Conservation (phyloP, 2,113 vertebrate genomes). For the Bombycilla garrulus region DNA sequence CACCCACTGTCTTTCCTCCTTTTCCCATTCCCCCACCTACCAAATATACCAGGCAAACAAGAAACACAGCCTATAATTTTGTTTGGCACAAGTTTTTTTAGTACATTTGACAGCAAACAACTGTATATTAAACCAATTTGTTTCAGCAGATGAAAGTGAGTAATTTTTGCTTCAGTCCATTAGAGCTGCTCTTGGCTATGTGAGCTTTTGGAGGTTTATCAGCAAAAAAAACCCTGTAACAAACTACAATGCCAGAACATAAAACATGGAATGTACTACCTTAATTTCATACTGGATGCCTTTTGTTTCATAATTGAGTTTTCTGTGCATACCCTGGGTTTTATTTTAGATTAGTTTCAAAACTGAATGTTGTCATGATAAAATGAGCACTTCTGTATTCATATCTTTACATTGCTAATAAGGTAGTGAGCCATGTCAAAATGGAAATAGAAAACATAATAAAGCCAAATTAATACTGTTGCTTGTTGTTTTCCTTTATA, state of each 20-base stretch:
- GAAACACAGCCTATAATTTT: slow-evolving; percentile 8
- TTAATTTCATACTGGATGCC: slow-evolving; percentile 59
- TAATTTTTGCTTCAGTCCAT: slow-evolving; percentile 56
- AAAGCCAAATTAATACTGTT: background rate
- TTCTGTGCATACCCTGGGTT: slow-evolving; percentile 15
- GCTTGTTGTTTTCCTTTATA: background rate
- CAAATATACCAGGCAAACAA: background rate
- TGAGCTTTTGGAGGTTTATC: slow-evolving; percentile 33
- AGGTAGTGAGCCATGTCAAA: slow-evolving; percentile 1
- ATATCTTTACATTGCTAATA: slow-evolving; percentile 51
- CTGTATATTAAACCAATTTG: slow-evolving; percentile 57
- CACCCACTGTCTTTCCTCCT: background rate
- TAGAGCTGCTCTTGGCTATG: slow-evolving; percentile 52
- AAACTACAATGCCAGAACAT: slow-evolving; percentile 31
- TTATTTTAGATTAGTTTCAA: slow-evolving; percentile 66
- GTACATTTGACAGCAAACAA: slow-evolving; percentile 38
- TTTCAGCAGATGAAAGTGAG: slow-evolving; percentile 53
- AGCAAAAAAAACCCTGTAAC: slow-evolving; percentile 4
- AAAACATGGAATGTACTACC: slow-evolving; percentile 29
- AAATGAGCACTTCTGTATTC: slow-evolving; percentile 15
- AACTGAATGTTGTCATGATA: slow-evolving; percentile 39
- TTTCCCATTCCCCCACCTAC: background rate
- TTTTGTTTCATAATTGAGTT: slow-evolving; percentile 65
- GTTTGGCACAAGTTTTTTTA: slow-evolving; percentile 44
- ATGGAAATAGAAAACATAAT: slow-evolving; percentile 15